Evolutionary conservation across 2,888 invertebrate genomes (phyloP).

Genomic region (Steromphala cineraria): DNA sequence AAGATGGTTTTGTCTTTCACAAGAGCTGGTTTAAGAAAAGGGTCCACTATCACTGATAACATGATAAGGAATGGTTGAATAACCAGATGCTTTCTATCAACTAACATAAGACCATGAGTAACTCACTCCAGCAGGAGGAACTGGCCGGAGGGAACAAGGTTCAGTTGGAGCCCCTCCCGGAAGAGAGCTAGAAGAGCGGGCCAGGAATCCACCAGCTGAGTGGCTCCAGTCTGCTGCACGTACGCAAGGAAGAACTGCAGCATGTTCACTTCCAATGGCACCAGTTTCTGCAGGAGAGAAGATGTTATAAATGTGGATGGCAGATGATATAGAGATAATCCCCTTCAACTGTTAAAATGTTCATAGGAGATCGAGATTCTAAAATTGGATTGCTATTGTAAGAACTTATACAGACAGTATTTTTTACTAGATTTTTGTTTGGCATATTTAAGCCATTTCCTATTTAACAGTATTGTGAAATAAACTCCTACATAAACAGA

Average conservation of each 20-base stretch:
- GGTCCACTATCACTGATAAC: too few relatives aligned
- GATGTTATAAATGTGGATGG: neutral
- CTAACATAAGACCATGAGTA: too few relatives aligned
- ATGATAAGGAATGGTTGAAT: too few relatives aligned
- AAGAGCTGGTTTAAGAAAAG: too few relatives aligned
- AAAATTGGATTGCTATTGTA: too few relatives aligned
- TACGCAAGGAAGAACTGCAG: slow-evolving; percentile 87
- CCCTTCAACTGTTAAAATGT: neutral
- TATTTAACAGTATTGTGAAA: too few relatives aligned
- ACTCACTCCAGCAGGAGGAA: slow-evolving; percentile 84
- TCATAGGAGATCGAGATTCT: neutral
- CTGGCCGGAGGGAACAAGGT: slow-evolving; percentile 84
- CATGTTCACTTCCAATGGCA: slow-evolving; percentile 85
- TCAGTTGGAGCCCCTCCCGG: slow-evolving; percentile 83
- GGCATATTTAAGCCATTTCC: too few relatives aligned
- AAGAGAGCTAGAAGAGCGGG: slow-evolving; percentile 84
- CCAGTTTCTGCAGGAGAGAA: slow-evolving; percentile 70
- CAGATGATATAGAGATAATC: neutral
- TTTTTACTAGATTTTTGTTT: too few relatives aligned
- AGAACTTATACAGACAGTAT: too few relatives aligned
- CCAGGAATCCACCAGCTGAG: slow-evolving; percentile 87
- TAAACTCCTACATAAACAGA: too few relatives aligned
- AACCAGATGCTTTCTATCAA: too few relatives aligned
- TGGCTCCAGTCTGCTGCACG: slow-evolving; percentile 79
- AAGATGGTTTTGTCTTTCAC: neutral